Conservation (phyloP, 2,113 vertebrate genomes). For the Oxygymnocypris stewartii region DNA sequence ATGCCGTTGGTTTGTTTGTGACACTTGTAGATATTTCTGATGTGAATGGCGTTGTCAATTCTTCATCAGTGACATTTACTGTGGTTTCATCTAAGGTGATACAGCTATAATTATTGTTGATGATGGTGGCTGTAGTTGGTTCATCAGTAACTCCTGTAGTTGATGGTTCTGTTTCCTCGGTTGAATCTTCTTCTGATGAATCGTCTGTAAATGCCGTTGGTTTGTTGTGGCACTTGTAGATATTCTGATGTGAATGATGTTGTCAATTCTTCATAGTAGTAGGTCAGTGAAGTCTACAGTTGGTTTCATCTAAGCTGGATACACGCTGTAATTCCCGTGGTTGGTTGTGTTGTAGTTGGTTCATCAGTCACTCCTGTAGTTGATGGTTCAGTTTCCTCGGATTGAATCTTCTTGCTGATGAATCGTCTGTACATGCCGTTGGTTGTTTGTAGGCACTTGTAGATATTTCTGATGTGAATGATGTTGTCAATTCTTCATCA, state of each 20-base stretch:
- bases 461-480: too few relatives aligned
- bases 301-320: background rate
- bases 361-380: background rate
- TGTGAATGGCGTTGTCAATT: background rate
- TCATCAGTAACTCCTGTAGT: background rate
- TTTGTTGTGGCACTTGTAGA: background rate
- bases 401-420: background rate
- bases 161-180: background rate
- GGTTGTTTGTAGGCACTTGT: background rate
- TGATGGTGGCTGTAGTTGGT: background rate
- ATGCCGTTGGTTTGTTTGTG: too few relatives aligned
- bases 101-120: background rate
- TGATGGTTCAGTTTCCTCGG: background rate
- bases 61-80: background rate
- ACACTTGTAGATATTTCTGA: background rate
- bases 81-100: background rate
- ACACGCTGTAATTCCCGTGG: background rate
- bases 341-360: background rate
- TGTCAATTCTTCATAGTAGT: too few relatives aligned
- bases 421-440: background rate
- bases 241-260: too few relatives aligned
- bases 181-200: slow-evolving; percentile 1
- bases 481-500: too few relatives aligned
- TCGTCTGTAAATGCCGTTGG: background rate
- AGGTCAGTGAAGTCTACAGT: background rate